These are phyloP conservation scores for Entomyzon cyanotis DNA, from an alignment of 2,113 vertebrate genomes.

Conservation along the genomic window DNA sequence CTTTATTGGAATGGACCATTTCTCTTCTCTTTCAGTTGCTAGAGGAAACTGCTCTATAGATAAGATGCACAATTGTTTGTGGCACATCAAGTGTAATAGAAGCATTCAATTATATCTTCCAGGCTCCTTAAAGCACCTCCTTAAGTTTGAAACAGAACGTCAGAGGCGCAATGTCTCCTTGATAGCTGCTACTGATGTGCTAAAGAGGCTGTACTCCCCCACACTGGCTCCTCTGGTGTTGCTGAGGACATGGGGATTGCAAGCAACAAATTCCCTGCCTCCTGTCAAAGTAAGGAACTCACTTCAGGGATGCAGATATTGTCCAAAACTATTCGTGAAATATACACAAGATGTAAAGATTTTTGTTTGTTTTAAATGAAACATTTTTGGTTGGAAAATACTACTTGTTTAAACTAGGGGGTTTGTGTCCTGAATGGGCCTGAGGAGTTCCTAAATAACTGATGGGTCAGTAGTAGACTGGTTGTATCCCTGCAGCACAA, in stretches of 20 bases:
- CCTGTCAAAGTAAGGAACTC: conserved; percentile 84
- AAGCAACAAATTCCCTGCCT: conserved; percentile 88
- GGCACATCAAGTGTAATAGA: background rate
- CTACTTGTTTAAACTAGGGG: background rate
- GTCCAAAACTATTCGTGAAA: background rate
- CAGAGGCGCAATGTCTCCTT: conserved; percentile 93
- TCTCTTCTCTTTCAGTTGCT: background rate
- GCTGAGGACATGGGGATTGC: conserved; percentile 90
- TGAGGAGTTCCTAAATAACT: background rate
- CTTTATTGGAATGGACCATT: background rate
- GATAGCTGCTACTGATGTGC: conserved; percentile 86
- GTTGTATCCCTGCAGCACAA: background rate
- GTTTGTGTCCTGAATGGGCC: background rate
- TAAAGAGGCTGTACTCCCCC: conserved; percentile 93
- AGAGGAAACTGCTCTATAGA: background rate
- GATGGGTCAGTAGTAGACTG: background rate
- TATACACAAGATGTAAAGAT: background rate
- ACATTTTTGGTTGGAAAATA: background rate
- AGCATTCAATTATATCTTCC: background rate
- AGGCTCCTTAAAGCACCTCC: conserved; percentile 91
- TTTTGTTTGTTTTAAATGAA: background rate
- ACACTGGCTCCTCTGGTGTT: conserved; percentile 83
- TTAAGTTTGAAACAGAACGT: conserved; percentile 89
- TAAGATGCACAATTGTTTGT: background rate
- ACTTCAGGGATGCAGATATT: background rate